These are phyloP conservation scores for Pogonocichla stellata DNA, from an alignment of 2,113 vertebrate genomes.

Conservation along the genomic window DNA sequence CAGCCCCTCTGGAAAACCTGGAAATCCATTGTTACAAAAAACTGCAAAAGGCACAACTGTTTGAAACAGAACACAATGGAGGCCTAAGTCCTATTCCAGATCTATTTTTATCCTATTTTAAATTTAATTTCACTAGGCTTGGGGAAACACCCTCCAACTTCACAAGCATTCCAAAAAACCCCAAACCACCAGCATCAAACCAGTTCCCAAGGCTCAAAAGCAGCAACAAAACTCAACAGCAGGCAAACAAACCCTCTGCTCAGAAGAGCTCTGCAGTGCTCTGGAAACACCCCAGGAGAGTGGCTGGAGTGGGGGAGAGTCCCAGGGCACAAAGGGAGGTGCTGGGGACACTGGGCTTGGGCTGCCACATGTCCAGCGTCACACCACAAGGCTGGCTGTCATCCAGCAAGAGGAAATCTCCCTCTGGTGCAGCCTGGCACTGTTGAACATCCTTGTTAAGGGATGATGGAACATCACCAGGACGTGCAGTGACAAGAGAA, in stretches of 20 bases:
- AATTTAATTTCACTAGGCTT: neutral
- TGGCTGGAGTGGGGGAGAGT: fast-evolving
- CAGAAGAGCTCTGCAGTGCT: neutral
- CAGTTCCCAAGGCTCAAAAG: neutral
- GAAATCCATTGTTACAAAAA: neutral
- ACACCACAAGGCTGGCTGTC: neutral
- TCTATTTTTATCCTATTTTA: neutral
- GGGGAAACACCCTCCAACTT: fast-evolving
- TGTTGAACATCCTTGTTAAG: neutral
- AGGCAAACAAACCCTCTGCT: neutral
- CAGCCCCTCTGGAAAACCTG: fast-evolving
- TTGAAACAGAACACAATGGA: neutral
- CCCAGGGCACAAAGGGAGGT: too few relatives aligned
- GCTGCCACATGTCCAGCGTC: neutral
- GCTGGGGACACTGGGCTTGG: neutral
- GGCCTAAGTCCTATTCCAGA: neutral
- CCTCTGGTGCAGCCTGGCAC: neutral
- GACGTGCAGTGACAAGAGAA: neutral
- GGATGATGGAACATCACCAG: neutral
- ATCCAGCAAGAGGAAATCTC: neutral
- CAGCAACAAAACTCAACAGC: neutral
- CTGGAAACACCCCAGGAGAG: neutral
- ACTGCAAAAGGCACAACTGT: neutral
- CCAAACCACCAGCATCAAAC: neutral
- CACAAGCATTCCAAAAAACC: neutral